Evolutionary conservation across 2,797 vertebrate species (phyloP), one percentile per base, ranked within the genome.

Genomic region (Clarias platycephalus): DNA sequence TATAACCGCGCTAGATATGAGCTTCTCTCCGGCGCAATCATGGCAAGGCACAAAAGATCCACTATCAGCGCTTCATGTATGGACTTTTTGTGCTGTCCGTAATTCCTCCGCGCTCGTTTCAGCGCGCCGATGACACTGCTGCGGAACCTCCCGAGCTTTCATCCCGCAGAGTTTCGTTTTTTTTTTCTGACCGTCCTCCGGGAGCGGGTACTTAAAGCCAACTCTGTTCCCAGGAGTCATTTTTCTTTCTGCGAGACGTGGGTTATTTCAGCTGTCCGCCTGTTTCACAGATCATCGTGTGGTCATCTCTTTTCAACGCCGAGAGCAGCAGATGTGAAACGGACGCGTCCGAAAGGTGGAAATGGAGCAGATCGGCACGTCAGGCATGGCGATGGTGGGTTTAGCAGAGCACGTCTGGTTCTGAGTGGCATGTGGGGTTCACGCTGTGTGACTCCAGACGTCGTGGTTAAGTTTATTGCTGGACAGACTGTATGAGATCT

Each of bases 181-280:
- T 91, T 88, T 80, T 86, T 49, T 80, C 83, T 13, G 49, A 13
- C 80, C 87, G 87, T 90, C 90, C 90, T 83, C 75, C 22, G 89
- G 91, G 92, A 88, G n/a, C 58, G 88, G 86, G 88, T 91, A 89
- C 91, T 94, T 90, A 91, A 91, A 92, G 91, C 84, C 89, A 90
- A 88, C 90, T 91, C 92, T 94, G 92, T 92, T 90, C 88, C 90
- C 84, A 62, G 90, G 88, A 88, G 89, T 90, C 86, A 83, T 72
- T 77, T 85, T 57, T 75, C 71, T 63, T 85, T 76, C 74, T 70
- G 64, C 10, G 40, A 84, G 80, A 87, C 87, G 86, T 16, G 85
- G 88, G 87, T 93, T 93, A 89, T 93, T 93, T 90, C 91, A 92
- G 92, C 90, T 92, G 88, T 90, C 90, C 89, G 91, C 88, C 83